Evolutionary conservation across 2,797 vertebrate genomes (phyloP).

Genomic region (Chromobotia macracanthus): DNA sequence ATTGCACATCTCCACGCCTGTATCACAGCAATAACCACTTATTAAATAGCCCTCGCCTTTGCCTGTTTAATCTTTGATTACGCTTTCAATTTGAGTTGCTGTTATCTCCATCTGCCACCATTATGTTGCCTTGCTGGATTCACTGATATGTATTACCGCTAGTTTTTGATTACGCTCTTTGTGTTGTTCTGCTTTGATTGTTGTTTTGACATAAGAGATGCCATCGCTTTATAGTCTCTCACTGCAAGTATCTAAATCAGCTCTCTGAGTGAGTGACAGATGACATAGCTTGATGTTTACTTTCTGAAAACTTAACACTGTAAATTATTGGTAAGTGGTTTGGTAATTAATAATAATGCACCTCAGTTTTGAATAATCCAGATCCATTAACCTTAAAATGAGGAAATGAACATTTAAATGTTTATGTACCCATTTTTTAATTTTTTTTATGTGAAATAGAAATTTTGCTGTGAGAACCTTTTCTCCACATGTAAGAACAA

Average conservation of each 20-base stretch:
- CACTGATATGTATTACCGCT: slow-evolving; percentile 48
- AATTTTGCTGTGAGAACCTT: no score
- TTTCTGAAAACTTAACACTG: slow-evolving; percentile 22
- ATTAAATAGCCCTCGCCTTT: slow-evolving; percentile 58
- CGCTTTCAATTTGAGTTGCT: slow-evolving; percentile 60
- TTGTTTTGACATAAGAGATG: slow-evolving; percentile 53
- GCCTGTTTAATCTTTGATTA: slow-evolving; percentile 65
- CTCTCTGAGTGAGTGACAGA: slow-evolving; percentile 9
- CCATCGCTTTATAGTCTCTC: slow-evolving; percentile 38
- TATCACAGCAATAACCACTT: slow-evolving; percentile 59
- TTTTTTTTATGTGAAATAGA: no score
- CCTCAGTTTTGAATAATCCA: no score
- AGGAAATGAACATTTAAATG: no score
- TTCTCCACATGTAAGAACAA: neutral
- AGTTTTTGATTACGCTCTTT: slow-evolving; percentile 42
- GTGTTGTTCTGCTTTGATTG: slow-evolving; percentile 54
- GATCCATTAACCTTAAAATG: no score
- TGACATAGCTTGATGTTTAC: slow-evolving; percentile 24
- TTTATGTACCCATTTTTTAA: no score
- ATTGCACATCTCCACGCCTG: slow-evolving; percentile 53
- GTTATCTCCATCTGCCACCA: slow-evolving; percentile 59
- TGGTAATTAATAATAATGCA: no score
- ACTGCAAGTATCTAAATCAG: slow-evolving; percentile 20
- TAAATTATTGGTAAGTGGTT: neutral
- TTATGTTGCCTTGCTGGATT: slow-evolving; percentile 53